phyloP scores from a whole-genome alignment of 2,888 invertebrate species.

The Gastrophysa polygoni region DNA sequence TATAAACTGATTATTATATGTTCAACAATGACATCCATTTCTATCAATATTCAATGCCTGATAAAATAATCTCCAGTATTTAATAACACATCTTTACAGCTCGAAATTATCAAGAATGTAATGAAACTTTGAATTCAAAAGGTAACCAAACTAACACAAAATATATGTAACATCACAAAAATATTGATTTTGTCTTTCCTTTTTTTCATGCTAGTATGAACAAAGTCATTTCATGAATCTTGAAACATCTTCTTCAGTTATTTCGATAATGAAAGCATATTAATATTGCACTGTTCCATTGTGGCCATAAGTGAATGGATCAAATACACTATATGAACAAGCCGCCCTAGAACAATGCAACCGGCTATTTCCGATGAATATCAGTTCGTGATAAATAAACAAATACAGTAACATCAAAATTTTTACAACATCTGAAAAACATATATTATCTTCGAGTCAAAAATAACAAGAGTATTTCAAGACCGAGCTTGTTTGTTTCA shows the following conservation, averaged over 20 bases:
- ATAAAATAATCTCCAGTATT: background rate
- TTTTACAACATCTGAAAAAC: constrained; percentile 45
- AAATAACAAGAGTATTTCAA: constrained; percentile 34
- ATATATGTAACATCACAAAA: constrained; percentile 16
- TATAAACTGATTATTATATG: background rate
- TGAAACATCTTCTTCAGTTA: background rate
- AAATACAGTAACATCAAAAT: constrained; percentile 48
- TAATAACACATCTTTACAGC: background rate
- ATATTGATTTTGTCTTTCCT: constrained; percentile 17
- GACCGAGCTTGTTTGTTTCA: constrained; percentile 29
- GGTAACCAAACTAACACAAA: constrained; percentile 11
- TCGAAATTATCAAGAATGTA: background rate
- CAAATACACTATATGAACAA: constrained; percentile 6
- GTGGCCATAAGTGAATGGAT: constrained; percentile 20
- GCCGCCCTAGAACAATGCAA: constrained; percentile 32
- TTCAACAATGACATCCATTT: too few species aligned
- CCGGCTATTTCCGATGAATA: constrained; percentile 34
- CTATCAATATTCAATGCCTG: background rate
- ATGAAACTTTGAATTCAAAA: background rate
- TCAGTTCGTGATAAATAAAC: constrained; percentile 47
- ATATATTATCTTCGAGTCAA: constrained; percentile 18
- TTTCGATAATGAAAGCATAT: constrained; percentile 8
- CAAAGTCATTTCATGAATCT: background rate
- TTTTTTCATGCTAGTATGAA: constrained; percentile 7
- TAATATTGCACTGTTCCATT: constrained; percentile 35